Evolutionary conservation across 2,113 vertebrate genomes (phyloP), one percentile per base, ranked within the genome.

Genomic region (Garra rufa): DNA sequence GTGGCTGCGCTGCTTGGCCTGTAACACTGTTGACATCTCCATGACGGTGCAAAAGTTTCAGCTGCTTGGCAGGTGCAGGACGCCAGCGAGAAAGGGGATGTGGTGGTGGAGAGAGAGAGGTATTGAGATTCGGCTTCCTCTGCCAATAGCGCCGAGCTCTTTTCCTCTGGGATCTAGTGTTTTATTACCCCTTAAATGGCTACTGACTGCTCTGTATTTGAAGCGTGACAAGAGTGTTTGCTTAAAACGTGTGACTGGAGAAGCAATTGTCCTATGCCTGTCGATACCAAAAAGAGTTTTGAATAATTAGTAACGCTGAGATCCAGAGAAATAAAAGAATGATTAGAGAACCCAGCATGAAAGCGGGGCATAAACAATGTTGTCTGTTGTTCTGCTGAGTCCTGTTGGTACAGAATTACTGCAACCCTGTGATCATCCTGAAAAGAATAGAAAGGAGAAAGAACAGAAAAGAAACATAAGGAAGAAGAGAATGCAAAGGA

Each of bases 41-140:
- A 90, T 91, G 90, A 93, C 89, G 88, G 83, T 81, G 84, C 90
- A 85, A 89, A 93, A 91, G 88, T 89, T 91, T 91, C 91, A 91
- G 90, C 91, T 87, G 89, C 90, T 92, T 93, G 92, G 92, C 61
- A 52, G 65, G 46, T 89, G 88, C 87, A 46, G 83, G 80, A 85
- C 76, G n/a, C 46, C 14, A 88, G 89, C 88, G 83, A 82, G 52
- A 59, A 90, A 90, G 55, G 21, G 87, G 89, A 89, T 86, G 87
- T 87, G 90, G 87, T 88, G 26, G 15, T 34, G 52, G 17, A 70
- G 26, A 38, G 34, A 81, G 81, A 83, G 85, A 80, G 86, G 89
- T 91, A 89, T 85, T 81, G 86, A 85, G 85, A 91, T 86, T 82
- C 76, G 50, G 76, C 59, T 73, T 80, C 38, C 17, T 55, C 86